Conservation (phyloP, 2,797 vertebrate species). For the Trichosurus vulpecula region DNA sequence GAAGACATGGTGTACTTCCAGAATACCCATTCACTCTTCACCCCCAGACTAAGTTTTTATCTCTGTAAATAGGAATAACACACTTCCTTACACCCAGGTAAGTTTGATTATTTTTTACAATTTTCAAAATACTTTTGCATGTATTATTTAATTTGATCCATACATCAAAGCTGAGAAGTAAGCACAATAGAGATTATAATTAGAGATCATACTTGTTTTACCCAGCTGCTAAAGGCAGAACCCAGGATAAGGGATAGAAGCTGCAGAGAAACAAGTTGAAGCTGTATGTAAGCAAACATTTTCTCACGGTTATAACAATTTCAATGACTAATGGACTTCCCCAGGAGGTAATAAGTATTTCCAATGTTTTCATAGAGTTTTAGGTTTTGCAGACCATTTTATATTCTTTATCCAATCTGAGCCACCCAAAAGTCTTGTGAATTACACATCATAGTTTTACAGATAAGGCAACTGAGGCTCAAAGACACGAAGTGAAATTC, state of each 20-base stretch:
- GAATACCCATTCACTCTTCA: neutral
- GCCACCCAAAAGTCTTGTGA: neutral
- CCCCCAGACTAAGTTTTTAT: neutral
- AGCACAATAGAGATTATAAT: neutral
- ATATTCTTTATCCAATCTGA: neutral
- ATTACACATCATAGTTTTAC: neutral
- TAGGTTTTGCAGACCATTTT: neutral
- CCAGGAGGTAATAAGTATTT: neutral
- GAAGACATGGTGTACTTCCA: neutral
- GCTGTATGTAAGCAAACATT: neutral
- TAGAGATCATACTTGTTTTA: neutral
- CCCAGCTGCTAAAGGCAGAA: neutral
- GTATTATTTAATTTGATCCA: neutral
- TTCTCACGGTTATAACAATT: neutral
- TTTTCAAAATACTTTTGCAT: neutral
- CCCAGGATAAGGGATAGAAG: neutral
- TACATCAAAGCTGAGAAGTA: neutral
- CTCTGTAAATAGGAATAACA: neutral
- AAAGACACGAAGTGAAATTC: neutral
- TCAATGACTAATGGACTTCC: neutral
- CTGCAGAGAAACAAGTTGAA: neutral
- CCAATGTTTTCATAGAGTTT: neutral
- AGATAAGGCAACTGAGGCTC: neutral
- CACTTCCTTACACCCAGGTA: neutral
- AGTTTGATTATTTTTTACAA: neutral